Conservation (phyloP, 2,888 invertebrate genomes). For the Pterostichus madidus region DNA sequence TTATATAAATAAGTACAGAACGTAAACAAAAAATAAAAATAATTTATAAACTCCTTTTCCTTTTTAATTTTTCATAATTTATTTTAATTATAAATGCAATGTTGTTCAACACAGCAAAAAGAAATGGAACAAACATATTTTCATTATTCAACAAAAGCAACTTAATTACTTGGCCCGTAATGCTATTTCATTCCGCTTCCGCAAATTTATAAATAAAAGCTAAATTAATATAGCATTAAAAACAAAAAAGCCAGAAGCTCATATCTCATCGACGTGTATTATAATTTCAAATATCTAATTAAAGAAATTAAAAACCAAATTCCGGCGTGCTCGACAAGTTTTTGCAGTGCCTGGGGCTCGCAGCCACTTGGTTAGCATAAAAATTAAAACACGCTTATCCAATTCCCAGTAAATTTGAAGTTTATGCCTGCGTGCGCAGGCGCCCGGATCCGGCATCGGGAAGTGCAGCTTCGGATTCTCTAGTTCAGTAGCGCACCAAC, state of each 20-base stretch:
- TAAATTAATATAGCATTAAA: conserved; percentile 14
- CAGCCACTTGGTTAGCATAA: conserved; percentile 64
- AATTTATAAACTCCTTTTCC: too few relatives aligned
- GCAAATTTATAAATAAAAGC: background rate
- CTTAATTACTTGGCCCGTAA: background rate
- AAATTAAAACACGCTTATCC: conserved; percentile 65
- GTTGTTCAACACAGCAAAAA: too few relatives aligned
- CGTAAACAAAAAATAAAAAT: too few relatives aligned
- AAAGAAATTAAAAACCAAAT: conserved; percentile 64
- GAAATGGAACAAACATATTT: too few relatives aligned
- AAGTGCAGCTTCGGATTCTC: conserved; percentile 53
- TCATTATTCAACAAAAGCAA: background rate
- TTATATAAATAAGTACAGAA: too few relatives aligned
- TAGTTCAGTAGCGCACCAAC: conserved; percentile 63
- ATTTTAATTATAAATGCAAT: too few relatives aligned
- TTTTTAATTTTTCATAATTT: too few relatives aligned
- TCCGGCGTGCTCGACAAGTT: conserved; percentile 33
- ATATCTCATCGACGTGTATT: conserved; percentile 37
- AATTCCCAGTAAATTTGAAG: conserved; percentile 59
- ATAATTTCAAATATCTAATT: conserved; percentile 62
- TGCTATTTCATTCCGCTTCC: background rate
- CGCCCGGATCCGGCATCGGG: conserved; percentile 27
- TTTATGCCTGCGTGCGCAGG: conserved; percentile 41
- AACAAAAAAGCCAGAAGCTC: background rate
- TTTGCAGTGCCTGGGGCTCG: conserved; percentile 29